Percentiles rank a stretch among this genome's conserved stretches.
These are phyloP conservation scores for Ptiloglossa arizonensis DNA, from an alignment of 1,140 invertebrate genomes.

Conservation along the genomic window DNA sequence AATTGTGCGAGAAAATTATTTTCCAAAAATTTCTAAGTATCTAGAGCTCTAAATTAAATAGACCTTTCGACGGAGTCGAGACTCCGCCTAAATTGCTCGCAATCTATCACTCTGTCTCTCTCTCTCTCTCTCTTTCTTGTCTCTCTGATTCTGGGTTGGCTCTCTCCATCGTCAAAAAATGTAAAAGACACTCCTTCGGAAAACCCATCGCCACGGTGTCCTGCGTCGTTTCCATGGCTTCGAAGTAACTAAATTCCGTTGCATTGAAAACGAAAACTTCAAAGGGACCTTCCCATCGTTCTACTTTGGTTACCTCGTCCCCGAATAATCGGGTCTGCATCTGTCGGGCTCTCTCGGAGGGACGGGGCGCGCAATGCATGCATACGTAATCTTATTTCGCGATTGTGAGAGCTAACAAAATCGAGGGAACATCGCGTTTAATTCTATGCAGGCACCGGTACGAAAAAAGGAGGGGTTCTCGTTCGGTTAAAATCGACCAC, in stretches of 20 bases:
- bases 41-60: too few relatives aligned
- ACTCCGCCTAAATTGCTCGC: background rate
- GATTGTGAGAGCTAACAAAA: conserved; percentile 23
- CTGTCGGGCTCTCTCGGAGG: background rate
- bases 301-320: background rate
- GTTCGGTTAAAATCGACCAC: background rate
- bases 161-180: background rate
- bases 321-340: background rate
- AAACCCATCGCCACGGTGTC: background rate
- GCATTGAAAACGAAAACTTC: conserved; percentile 13
- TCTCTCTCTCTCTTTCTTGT: background rate
- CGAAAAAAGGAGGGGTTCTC: background rate
- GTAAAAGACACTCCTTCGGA: background rate
- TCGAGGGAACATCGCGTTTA: background rate
- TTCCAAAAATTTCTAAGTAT: too few relatives aligned
- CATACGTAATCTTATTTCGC: conserved; percentile 15
- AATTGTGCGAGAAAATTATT: too few relatives aligned
- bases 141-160: too few relatives aligned
- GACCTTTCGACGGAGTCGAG: too few relatives aligned
- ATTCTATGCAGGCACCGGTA: background rate
- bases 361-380: background rate
- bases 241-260: conserved; percentile 7
- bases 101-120: background rate
- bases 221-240: background rate
- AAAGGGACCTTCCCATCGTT: background rate